These are phyloP conservation scores for Sinosuthora webbiana DNA, from an alignment of 2,113 vertebrate genomes.

Conservation along the genomic window DNA sequence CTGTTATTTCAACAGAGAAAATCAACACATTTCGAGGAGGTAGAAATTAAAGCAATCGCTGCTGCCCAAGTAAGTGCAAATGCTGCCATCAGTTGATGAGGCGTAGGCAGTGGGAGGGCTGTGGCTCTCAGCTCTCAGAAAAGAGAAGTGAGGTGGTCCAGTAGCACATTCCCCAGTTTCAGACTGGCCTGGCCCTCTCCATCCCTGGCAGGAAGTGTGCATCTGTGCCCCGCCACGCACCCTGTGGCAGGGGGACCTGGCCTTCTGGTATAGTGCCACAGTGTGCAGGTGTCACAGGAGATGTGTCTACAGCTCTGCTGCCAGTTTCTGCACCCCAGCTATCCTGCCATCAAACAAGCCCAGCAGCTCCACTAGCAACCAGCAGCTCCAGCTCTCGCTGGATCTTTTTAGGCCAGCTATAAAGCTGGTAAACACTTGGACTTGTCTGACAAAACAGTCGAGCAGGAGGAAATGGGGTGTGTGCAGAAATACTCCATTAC, in stretches of 20 bases:
- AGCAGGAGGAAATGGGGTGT: conserved; percentile 52
- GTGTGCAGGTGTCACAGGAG: neutral
- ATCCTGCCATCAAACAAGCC: neutral
- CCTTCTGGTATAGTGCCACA: neutral
- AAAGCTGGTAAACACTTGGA: conserved; percentile 52
- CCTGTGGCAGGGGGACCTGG: neutral
- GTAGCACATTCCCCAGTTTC: neutral
- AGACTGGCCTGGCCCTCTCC: neutral
- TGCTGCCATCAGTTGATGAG: neutral
- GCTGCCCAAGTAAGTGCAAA: neutral
- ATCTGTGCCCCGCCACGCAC: neutral
- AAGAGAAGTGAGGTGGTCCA: neutral
- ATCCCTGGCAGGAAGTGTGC: neutral
- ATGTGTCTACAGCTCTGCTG: neutral
- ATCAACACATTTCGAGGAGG: neutral
- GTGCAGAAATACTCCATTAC: conserved; percentile 49
- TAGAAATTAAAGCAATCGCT: neutral
- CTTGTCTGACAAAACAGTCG: conserved; percentile 7
- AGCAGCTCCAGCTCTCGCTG: neutral
- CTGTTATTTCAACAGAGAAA: neutral
- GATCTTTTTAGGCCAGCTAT: neutral
- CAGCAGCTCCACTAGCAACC: neutral
- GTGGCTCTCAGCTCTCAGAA: neutral
- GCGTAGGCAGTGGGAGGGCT: neutral
- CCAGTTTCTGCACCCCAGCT: neutral